Percentiles rank a stretch among this genome's conserved stretches.
Conservation (phyloP, 2,113 vertebrate genomes). For the Gobio gobio region DNA sequence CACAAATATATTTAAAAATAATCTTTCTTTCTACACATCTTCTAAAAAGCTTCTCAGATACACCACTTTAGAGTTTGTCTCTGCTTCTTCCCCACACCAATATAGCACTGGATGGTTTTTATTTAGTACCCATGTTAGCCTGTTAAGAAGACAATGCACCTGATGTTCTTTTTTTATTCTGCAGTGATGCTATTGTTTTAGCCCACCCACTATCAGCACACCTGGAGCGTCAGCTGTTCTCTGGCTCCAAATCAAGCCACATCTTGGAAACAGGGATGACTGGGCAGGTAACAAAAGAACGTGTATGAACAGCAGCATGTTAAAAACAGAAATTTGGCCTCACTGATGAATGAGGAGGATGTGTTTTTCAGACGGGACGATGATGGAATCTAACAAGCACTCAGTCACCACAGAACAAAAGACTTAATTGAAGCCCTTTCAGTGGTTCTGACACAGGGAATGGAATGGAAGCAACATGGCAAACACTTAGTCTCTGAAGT, state of each 20-base stretch:
- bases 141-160: background rate
- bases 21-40: slow-evolving; percentile 17
- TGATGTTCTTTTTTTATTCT: background rate
- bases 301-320: slow-evolving; percentile 29
- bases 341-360: slow-evolving; percentile 12
- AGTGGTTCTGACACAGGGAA: slow-evolving; percentile 29
- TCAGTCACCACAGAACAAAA: slow-evolving; percentile 38
- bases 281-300: slow-evolving; percentile 23
- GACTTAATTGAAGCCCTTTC: slow-evolving; percentile 43
- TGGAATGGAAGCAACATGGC: slow-evolving; percentile 24
- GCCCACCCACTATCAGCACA: slow-evolving; percentile 29
- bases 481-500: background rate
- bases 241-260: background rate
- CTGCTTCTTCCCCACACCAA: background rate
- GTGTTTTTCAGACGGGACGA: slow-evolving; percentile 25
- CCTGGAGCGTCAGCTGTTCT: slow-evolving; percentile 35
- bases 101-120: background rate
- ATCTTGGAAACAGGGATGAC: slow-evolving; percentile 31
- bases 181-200: background rate
- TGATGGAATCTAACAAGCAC: slow-evolving; percentile 44
- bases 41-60: background rate
- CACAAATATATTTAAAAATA: slow-evolving; percentile 24
- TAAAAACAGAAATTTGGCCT: slow-evolving; percentile 1
- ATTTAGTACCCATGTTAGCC: background rate
- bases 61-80: background rate